Base-by-base conservation (phyloP, 2,888 invertebrate species). In the Lypha dubia region DNA sequence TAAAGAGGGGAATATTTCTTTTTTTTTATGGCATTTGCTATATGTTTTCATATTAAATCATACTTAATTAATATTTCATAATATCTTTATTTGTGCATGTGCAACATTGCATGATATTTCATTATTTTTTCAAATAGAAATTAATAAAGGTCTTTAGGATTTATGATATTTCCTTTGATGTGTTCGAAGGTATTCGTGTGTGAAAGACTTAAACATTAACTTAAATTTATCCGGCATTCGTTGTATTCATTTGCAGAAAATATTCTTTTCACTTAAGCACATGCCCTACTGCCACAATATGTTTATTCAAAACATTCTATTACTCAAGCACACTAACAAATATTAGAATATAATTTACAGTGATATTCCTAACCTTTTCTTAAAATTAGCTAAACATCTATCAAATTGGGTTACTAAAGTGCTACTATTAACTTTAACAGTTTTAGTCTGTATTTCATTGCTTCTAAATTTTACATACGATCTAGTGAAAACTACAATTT, bases 61-160 rank as follows among this genome's bases (percentile, higher is more conserved):
- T 46, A 44, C n/a, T 63, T n/a, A 58, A 71, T 60, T 58, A 73
- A 15, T 65, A 41, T 38, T 35, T 73, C 32, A 22, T 79, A 65
- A 67, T 58, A 41, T 65, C 17, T 49, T 22, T 32, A 28, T 56
- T 56, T 53, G 24, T 15, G 35, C 20, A 28, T 46, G 24, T 46
- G 38, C 24, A 17, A 5, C 49, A 58, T 3, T 67, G n/a, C 58
- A 58, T 20, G 41, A 60, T n/a, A n/a, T 20, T 67, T 20, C 17
- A 68, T 24, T 24, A 22, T 51, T 9, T 4, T 32, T 0, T n/a
- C 11, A 32, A 3, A 28, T 60, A 65, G n/a, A 62, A 49, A 22
- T 51, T 63, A 70, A 71, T 79, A 63, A 79, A 35, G 24, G 28
- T 62, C 28, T 60, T 5, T 11, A 8, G 11, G 11, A 35, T 24